A percentile compares a stretch with the other conserved stretches of the same genome.
Conservation (phyloP, 2,888 invertebrate genomes). For the Sycophila texana region DNA sequence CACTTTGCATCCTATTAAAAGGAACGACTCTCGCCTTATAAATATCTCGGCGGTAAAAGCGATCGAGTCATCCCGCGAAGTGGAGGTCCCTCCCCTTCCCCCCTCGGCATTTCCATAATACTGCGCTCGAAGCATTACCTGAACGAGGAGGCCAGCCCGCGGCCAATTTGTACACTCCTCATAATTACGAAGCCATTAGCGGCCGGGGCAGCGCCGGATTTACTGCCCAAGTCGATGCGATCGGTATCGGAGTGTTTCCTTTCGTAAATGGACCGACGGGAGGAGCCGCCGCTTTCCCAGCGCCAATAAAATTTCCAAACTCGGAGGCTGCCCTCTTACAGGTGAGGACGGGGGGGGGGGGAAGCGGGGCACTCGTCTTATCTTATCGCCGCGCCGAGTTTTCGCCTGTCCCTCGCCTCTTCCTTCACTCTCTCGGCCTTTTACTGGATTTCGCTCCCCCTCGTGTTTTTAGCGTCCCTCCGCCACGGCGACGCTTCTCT, state of each 20-base stretch:
- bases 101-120: slow-evolving; percentile 25
- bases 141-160: slow-evolving; percentile 11
- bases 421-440: slow-evolving; percentile 9
- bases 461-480: slow-evolving; percentile 36
- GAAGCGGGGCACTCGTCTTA: slow-evolving; percentile 52
- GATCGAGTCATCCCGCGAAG: slow-evolving; percentile 22
- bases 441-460: slow-evolving; percentile 43
- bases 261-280: no score
- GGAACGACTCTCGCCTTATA: neutral
- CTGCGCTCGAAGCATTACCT: neutral
- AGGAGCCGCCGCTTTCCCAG: slow-evolving; percentile 4
- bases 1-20: neutral
- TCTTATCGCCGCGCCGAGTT: slow-evolving; percentile 50
- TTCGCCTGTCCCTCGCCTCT: slow-evolving; percentile 27
- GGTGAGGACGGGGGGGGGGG: neutral
- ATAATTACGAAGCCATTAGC: slow-evolving; percentile 51
- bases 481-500: slow-evolving; percentile 10
- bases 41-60: slow-evolving; percentile 24
- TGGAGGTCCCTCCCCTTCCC: no score
- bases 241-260: slow-evolving; percentile 33
- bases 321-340: slow-evolving; percentile 33
- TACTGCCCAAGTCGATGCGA: slow-evolving; percentile 18
- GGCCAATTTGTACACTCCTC: slow-evolving; percentile 43
- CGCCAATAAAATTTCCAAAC: slow-evolving; percentile 53
- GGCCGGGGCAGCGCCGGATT: slow-evolving; percentile 12